Evolutionary conservation across 2,888 invertebrate species (phyloP), one percentile per base, ranked within the genome.

Genomic region (Oscheius sp.): DNA sequence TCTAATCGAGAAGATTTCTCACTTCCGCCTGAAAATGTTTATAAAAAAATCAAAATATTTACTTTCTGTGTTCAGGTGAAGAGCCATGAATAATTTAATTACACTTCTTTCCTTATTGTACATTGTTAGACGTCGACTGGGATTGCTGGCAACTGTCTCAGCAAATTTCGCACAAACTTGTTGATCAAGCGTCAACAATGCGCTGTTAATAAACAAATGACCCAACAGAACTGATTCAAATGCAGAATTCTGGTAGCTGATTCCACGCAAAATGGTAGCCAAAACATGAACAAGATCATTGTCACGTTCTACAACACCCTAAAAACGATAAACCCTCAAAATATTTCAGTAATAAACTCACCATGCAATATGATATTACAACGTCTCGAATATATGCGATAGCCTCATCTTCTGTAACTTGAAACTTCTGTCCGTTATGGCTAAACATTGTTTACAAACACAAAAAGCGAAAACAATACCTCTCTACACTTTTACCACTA

Each of bases 181-280:
- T 41, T 29, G 43, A 25, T 70, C 69, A 1, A 70, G 21, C 9
- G 56, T 21, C 1, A 70, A 25, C 18, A 70, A 46, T 18, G 21
- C 21, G 45, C 58, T 58, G 45, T 27, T 23, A 9, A 12, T 58
- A 58, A 70, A 70, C 45, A 70, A 46, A 43, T 59, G 69, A 3
- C 69, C 69, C 9, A 70, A 23, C 2, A 70, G 59, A 7, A 70
- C 69, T 2, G 58, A 58, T 25, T 70, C 58, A 27, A 70, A 70
- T 23, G 25, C n/a, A 21, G 16, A 13, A 27, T 46, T 29, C 12
- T 29, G 25, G 9, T 6, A 13, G 35, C 58, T 21, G 7, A 70
- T 7, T 58, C 58, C 58, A 25, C 41, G 35, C 0, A 70, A 25
- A 45, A 70, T 45, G 9, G n/a, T 45, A 16, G 41, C 46, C 9